These are phyloP conservation scores for Pseudorectes ferrugineus DNA, from an alignment of 2,113 vertebrate species.

Conservation along the genomic window DNA sequence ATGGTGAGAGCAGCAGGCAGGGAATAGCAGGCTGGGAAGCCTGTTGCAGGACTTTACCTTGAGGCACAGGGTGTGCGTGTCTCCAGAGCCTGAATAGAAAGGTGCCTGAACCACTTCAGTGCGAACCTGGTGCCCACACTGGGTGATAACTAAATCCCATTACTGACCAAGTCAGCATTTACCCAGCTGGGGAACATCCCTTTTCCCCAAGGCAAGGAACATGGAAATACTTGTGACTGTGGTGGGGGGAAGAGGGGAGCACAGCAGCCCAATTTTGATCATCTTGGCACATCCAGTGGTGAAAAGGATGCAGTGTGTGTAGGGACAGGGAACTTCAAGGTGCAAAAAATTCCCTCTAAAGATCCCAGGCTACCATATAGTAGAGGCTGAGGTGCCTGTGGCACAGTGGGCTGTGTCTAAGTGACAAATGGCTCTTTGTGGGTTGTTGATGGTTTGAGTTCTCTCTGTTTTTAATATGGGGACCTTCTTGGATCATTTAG, in stretches of 20 bases:
- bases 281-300: background rate
- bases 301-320: background rate
- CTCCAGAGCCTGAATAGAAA: background rate
- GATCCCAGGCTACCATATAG: background rate
- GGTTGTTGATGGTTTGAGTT: background rate
- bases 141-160: background rate
- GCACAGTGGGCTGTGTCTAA: background rate
- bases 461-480: background rate
- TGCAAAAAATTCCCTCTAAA: background rate
- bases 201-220: background rate
- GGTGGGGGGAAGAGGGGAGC: background rate
- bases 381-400: background rate
- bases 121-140: background rate
- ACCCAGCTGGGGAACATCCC: fast-evolving
- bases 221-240: background rate
- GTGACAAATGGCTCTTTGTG: background rate
- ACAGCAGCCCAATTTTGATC: background rate
- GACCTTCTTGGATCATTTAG: background rate
- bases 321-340: background rate
- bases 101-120: background rate
- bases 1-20: fast-evolving
- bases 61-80: fast-evolving
- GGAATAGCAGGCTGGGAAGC: background rate
- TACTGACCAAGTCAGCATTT: background rate
- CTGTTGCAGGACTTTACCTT: background rate